These are phyloP conservation scores for Pachydiplax longipennis DNA, from an alignment of 2,888 invertebrate species.

Conservation along the genomic window DNA sequence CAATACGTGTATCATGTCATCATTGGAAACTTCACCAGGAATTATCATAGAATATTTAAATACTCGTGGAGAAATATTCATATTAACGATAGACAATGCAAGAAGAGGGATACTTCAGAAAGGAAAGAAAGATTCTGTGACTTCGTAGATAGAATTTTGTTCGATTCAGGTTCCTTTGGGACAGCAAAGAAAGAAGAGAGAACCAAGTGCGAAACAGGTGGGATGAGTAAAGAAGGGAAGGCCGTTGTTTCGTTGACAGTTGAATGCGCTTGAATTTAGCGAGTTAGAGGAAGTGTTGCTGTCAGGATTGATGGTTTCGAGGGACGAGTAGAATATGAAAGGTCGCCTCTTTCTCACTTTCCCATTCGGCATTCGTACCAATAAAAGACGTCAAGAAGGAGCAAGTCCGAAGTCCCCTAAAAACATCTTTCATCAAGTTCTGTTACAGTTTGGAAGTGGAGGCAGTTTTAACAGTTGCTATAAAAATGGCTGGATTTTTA, in stretches of 20 bases:
- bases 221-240: not conserved
- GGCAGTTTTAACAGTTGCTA: no score
- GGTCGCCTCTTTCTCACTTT: not conserved
- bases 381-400: not conserved
- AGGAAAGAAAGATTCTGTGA: not conserved
- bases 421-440: no score
- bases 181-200: not conserved
- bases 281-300: not conserved
- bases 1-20: no score
- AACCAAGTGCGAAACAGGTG: not conserved
- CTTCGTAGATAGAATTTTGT: not conserved
- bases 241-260: constrained; percentile 12
- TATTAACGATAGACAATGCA: no score
- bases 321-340: constrained; percentile 9
- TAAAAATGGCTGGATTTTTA: no score
- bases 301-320: constrained; percentile 18
- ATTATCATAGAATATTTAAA: no score
- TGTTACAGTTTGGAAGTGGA: no score
- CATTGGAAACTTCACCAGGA: no score
- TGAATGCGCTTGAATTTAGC: not conserved
- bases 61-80: no score
- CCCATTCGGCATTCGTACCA: not conserved
- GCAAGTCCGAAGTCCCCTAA: no score
- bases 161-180: not conserved
- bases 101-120: not conserved